Conservation (phyloP, 1,140 invertebrate genomes). For the Aplysia californica region DNA sequence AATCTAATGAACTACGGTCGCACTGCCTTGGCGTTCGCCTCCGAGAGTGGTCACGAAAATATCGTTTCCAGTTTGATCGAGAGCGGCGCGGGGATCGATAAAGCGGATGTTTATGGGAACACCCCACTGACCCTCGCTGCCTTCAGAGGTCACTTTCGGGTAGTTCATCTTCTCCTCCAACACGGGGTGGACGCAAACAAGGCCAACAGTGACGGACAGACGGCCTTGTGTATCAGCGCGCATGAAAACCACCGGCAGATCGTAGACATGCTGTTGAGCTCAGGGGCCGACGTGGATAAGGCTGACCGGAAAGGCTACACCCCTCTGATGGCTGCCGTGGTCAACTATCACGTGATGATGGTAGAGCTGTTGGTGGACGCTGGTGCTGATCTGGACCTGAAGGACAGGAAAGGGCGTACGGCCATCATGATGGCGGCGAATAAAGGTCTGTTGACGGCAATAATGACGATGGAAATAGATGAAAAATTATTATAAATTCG, state of each 20-base stretch:
- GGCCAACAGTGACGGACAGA: slow-evolving; percentile 45
- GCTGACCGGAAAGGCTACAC: not conserved
- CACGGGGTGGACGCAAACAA: slow-evolving; percentile 34
- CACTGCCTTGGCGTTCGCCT: slow-evolving; percentile 88
- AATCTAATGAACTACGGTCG: slow-evolving; percentile 71
- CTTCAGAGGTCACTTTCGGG: slow-evolving; percentile 32
- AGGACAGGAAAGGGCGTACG: slow-evolving; percentile 19
- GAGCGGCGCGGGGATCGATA: slow-evolving; percentile 88
- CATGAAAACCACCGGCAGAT: slow-evolving; percentile 5
- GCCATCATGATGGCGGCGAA: slow-evolving; percentile 14
- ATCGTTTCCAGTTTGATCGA: slow-evolving; percentile 86
- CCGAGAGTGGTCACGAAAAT: slow-evolving; percentile 91
- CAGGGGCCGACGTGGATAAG: not conserved
- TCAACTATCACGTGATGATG: not conserved
- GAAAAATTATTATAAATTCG: too few relatives aligned
- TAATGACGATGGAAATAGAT: too few relatives aligned
- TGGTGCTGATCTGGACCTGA: not conserved
- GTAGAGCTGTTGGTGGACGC: not conserved
- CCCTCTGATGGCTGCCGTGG: slow-evolving; percentile 15
- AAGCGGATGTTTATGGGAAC: slow-evolving; percentile 67
- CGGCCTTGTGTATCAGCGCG: slow-evolving; percentile 48
- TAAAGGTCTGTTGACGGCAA: not conserved
- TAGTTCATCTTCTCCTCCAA: slow-evolving; percentile 39
- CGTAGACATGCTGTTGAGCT: not conserved
- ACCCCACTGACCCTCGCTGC: slow-evolving; percentile 45